Evolutionary conservation across 1,140 invertebrate species (phyloP).

Genomic region (Myzus persicae): DNA sequence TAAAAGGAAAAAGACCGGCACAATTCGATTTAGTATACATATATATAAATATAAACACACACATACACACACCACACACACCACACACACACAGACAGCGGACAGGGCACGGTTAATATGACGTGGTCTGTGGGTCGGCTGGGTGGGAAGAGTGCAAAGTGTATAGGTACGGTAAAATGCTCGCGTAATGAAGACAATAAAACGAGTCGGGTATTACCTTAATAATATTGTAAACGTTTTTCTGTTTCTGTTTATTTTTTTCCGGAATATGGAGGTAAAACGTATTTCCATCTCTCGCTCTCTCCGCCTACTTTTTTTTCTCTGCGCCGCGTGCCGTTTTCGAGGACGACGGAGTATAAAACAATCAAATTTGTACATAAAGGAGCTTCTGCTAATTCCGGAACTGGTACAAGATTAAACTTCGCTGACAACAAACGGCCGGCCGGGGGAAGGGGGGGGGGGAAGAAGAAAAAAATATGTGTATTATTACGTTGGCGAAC

Average conservation of each 20-base stretch:
- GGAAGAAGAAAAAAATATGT: neutral
- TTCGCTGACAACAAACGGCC: constrained; percentile 24
- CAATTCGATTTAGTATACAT: constrained; percentile 44
- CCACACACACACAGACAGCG: neutral
- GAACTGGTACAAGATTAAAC: constrained; percentile 45
- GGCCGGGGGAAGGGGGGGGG: neutral
- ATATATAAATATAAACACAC: no score
- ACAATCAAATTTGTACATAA: constrained; percentile 55
- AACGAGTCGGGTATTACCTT: constrained; percentile 52
- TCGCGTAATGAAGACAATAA: constrained; percentile 53
- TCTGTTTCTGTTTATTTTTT: constrained; percentile 42
- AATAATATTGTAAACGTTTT: constrained; percentile 57
- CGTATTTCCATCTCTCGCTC: constrained; percentile 42
- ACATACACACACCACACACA: no score
- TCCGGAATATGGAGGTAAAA: neutral
- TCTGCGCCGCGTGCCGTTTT: neutral
- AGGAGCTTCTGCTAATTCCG: constrained; percentile 50
- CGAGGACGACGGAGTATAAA: constrained; percentile 4
- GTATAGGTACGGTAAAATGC: neutral
- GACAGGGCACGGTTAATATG: neutral
- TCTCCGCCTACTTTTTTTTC: neutral
- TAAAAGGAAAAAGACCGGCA: neutral
- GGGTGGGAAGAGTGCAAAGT: neutral
- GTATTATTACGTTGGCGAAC: neutral
- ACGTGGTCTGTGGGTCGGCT: neutral